Conservation (phyloP, 2,888 invertebrate species). For the Gymnocheta viridis region DNA sequence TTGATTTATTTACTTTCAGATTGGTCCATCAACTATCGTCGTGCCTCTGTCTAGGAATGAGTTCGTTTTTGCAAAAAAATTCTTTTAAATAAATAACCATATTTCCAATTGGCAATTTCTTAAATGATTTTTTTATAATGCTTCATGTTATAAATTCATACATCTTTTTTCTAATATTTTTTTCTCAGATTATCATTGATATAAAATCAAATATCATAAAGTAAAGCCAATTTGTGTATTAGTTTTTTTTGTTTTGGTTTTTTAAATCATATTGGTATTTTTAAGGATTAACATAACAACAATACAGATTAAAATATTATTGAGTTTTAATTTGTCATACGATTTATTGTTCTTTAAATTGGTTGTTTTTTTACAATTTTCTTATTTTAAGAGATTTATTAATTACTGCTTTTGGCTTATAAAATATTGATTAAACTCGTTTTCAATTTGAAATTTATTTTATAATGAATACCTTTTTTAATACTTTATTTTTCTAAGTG, state of each 20-base stretch:
- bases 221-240: conserved; percentile 10
- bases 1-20: too few relatives aligned
- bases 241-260: conserved; percentile 1
- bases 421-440: too few relatives aligned
- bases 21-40: too few relatives aligned
- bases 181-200: conserved; percentile 18
- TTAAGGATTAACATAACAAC: background rate
- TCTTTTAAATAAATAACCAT: background rate
- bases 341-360: conserved; percentile 20
- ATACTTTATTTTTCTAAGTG: too few relatives aligned
- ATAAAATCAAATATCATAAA: conserved; percentile 4
- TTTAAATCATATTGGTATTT: background rate
- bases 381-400: background rate
- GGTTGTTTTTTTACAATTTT: background rate
- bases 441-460: too few relatives aligned
- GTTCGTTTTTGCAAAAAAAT: too few relatives aligned
- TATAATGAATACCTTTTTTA: too few relatives aligned
- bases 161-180: background rate
- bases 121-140: background rate
- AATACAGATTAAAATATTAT: conserved; percentile 20
- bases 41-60: too few relatives aligned
- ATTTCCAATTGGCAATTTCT: background rate
- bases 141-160: background rate
- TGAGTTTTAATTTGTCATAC: conserved; percentile 12
- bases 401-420: background rate